Conservation (phyloP, 2,797 vertebrate genomes). For the Chrysocyon brachyurus region DNA sequence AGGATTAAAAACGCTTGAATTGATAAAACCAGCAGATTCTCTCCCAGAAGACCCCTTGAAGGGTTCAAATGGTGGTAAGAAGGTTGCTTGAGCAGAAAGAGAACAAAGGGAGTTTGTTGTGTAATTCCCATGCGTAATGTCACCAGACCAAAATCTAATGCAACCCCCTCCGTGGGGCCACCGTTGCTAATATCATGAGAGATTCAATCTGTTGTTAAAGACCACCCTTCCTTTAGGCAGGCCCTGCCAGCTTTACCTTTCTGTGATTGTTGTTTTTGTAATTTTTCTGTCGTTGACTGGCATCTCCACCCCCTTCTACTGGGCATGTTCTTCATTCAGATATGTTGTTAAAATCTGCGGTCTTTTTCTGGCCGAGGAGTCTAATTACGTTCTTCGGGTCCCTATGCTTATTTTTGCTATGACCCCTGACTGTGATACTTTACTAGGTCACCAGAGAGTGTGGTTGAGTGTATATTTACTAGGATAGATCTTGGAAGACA, state of each 20-base stretch:
- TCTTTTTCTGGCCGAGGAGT: not conserved
- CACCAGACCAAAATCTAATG: not conserved
- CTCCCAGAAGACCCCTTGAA: not conserved
- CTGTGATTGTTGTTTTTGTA: not conserved
- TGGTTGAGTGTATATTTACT: not conserved
- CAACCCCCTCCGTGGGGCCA: not conserved
- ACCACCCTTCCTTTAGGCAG: too few relatives aligned
- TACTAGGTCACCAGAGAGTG: not conserved
- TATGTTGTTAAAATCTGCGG: not conserved
- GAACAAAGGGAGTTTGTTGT: not conserved
- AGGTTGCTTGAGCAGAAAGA: not conserved
- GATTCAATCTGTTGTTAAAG: not conserved
- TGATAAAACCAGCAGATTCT: not conserved
- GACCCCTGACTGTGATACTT: not conserved
- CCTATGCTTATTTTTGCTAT: not conserved
- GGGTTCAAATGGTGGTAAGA: not conserved
- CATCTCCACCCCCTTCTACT: not conserved
- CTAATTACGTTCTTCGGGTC: not conserved
- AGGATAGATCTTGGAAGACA: not conserved
- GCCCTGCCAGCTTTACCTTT: not conserved
- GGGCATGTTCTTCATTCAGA: not conserved
- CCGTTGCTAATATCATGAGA: not conserved
- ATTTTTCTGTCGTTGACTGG: not conserved
- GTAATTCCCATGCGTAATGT: not conserved
- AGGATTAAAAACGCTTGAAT: not conserved